Base-by-base conservation (phyloP, 2,797 vertebrate genomes). In the Sebastes matsubarae region DNA sequence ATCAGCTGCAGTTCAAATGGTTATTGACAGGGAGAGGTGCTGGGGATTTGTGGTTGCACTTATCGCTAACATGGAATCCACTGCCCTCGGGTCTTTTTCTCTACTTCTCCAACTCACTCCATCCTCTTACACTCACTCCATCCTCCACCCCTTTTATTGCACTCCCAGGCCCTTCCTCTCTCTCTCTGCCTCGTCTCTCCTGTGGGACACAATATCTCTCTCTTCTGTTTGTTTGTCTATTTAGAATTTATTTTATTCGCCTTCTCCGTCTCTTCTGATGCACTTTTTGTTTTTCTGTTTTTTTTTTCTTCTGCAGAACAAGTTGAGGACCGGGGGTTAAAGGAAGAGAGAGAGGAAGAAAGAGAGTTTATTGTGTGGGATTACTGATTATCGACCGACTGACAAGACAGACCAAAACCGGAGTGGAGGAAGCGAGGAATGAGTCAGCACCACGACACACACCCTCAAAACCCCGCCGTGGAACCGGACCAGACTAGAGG, bases 311-410 rank as follows among this genome's bases (percentile, higher is more conserved):
- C 81, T 73, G 50, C 93, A 96, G 96, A 95, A 89, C 87, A 95
- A 95, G 95, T 77, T 95, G 90, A 95, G 91, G 86, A 95, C 94
- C 2, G 94, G 95, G 30, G 94, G 95, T 75, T 96, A 94, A 50
- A 86, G 36, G 58, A 32, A 32, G n/a, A 32, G 57, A 12, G 46
- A 20, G 50, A 34, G 68, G 9, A 32, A 54, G 60, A 82, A 60
- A 67, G 67, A 77, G 64, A 83, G 84, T 84, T 88, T 86, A 84
- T 92, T 72, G 83, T 70, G 87, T 83, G 92, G 92, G 90, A 88
- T 90, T 90, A 82, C 81, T 63, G 86, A 85, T 88, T 82, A 86
- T 83, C 66, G 77, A 92, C 88, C 77, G 59, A 89, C 86, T 34
- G 67, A 76, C 85, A 77, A 77, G 18, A 84, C 86, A 72, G 72